A percentile compares a stretch with the other conserved stretches of the same genome.
Conservation (phyloP, 2,797 vertebrate species). For the Thunnus albacares region DNA sequence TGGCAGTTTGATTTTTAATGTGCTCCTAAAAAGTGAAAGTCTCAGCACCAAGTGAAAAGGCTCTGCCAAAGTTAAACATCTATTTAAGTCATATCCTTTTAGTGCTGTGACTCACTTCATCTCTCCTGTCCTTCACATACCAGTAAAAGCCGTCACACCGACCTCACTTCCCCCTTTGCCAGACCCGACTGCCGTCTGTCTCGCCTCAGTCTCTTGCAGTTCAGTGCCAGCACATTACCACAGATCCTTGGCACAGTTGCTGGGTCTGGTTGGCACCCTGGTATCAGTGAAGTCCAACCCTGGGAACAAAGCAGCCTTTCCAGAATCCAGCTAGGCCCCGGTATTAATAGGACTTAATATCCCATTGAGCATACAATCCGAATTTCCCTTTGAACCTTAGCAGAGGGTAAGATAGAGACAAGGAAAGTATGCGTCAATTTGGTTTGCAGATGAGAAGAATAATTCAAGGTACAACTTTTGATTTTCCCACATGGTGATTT, state of each 20-base stretch:
- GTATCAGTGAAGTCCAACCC: constrained; percentile 70
- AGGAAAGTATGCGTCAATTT: constrained; percentile 33
- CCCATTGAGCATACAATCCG: constrained; percentile 30
- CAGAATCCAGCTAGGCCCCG: constrained; percentile 44
- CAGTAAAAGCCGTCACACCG: constrained; percentile 83
- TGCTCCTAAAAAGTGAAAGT: constrained; percentile 54
- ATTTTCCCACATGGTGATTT: constrained; percentile 42
- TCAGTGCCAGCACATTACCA: constrained; percentile 68
- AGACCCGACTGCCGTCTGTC: constrained; percentile 69
- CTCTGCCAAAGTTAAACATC: constrained; percentile 47
- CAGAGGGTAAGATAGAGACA: constrained; percentile 14
- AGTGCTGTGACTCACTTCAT: constrained; percentile 44
- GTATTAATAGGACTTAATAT: constrained; percentile 70
- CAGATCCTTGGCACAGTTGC: constrained; percentile 64
- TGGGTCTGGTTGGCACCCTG: constrained; percentile 71
- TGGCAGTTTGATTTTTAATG: constrained; percentile 55
- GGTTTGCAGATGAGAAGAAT: constrained; percentile 62
- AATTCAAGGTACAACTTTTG: constrained; percentile 47
- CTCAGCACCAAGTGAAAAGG: constrained; percentile 45
- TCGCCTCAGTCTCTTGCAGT: constrained; percentile 62
- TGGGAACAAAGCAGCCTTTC: constrained; percentile 68
- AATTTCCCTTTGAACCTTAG: constrained; percentile 54
- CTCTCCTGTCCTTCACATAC: constrained; percentile 64
- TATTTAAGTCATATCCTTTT: constrained; percentile 40
- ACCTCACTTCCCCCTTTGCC: constrained; percentile 89